These are phyloP conservation scores for Corythucha ciliata DNA, from an alignment of 2,888 invertebrate species.

Conservation along the genomic window DNA sequence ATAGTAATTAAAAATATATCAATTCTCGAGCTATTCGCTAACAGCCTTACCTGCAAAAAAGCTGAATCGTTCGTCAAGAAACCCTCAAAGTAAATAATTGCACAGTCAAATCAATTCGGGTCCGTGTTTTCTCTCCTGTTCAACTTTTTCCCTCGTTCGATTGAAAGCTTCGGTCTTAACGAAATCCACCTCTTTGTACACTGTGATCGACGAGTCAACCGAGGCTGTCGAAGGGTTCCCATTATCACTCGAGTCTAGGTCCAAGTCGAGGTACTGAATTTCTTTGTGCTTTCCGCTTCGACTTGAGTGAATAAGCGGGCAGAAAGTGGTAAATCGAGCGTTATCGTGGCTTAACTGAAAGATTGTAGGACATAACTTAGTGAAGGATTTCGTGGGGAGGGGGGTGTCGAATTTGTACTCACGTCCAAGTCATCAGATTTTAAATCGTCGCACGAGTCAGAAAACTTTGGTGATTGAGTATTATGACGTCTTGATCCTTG, in stretches of 20 bases:
- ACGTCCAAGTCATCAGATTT: too few relatives aligned
- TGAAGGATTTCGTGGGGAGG: constrained; percentile 4
- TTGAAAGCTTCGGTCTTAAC: constrained; percentile 88
- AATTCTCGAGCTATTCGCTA: too few relatives aligned
- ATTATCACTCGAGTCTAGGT: constrained; percentile 50
- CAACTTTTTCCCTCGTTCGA: constrained; percentile 69
- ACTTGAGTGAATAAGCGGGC: constrained; percentile 7
- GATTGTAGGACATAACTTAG: constrained; percentile 20
- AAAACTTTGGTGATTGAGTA: too few relatives aligned
- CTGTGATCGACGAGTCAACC: constrained; percentile 29
- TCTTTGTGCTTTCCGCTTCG: constrained; percentile 34
- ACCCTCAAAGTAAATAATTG: too few relatives aligned
- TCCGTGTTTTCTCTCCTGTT: constrained; percentile 57
- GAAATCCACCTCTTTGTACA: constrained; percentile 73
- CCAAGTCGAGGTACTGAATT: constrained; percentile 79
- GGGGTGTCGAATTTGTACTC: too few relatives aligned
- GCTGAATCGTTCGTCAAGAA: too few relatives aligned
- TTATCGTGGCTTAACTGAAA: constrained; percentile 42
- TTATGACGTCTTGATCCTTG: too few relatives aligned
- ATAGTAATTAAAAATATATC: too few relatives aligned
- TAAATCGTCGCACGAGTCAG: too few relatives aligned
- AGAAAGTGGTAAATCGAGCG: constrained; percentile 35
- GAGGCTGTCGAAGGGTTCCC: constrained; percentile 22
- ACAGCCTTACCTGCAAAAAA: too few relatives aligned
- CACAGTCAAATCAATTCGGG: too few relatives aligned